These are phyloP conservation scores for Irena cyanogastra DNA, from an alignment of 2,113 vertebrate genomes.

Conservation along the genomic window DNA sequence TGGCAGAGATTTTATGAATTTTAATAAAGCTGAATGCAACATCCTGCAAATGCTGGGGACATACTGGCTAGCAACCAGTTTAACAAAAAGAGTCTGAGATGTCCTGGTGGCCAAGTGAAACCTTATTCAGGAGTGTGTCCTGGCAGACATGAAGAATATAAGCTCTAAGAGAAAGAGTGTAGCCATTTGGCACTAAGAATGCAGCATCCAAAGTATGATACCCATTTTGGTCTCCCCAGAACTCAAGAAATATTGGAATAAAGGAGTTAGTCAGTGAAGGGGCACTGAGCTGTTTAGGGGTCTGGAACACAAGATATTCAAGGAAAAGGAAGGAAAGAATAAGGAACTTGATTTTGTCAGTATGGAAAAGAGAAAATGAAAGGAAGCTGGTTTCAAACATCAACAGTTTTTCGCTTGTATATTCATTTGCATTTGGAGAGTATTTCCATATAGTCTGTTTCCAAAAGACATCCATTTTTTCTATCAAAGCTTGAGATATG, in stretches of 20 bases:
- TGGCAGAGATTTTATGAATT: neutral
- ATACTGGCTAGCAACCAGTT: neutral
- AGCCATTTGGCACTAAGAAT: neutral
- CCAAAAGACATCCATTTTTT: neutral
- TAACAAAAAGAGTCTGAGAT: neutral
- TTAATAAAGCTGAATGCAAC: neutral
- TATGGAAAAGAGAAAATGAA: neutral
- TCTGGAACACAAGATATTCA: neutral
- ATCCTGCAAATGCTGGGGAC: neutral
- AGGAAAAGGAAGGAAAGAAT: neutral
- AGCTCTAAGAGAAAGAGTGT: neutral
- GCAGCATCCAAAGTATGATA: neutral
- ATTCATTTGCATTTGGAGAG: neutral
- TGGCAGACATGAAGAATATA: neutral
- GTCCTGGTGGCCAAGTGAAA: neutral
- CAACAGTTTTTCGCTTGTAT: neutral
- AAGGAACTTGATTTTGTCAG: neutral
- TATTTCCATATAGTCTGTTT: neutral
- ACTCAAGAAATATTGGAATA: neutral
- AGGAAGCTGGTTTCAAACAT: neutral
- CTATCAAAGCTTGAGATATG: neutral
- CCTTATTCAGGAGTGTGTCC: neutral
- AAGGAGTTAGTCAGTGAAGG: neutral
- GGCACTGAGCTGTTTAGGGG: neutral
- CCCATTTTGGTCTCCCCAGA: neutral